Conservation (phyloP, 2,888 invertebrate genomes). For the Caenorhabditis virilis region DNA sequence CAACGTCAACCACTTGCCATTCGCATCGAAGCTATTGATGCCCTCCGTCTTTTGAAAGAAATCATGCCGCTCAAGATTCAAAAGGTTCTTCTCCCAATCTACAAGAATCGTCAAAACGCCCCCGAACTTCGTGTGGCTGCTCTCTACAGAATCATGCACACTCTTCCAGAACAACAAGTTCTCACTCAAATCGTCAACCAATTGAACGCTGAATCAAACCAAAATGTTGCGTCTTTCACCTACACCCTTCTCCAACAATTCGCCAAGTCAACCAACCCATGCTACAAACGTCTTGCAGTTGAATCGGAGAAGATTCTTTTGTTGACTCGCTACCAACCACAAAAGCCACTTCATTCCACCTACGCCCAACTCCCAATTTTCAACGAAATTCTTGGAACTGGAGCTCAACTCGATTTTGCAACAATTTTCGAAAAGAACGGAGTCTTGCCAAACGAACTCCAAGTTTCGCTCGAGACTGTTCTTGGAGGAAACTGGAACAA, state of each 20-base stretch:
- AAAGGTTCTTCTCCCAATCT: slow-evolving; percentile 58
- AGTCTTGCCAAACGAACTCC: slow-evolving; percentile 29
- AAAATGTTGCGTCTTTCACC: slow-evolving; percentile 55
- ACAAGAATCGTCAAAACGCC: slow-evolving; percentile 49
- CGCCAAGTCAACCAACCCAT: slow-evolving; percentile 49
- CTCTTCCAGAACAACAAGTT: slow-evolving; percentile 46
- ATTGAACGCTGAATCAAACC: slow-evolving; percentile 51
- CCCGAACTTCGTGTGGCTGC: slow-evolving; percentile 58
- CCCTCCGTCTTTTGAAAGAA: slow-evolving; percentile 50
- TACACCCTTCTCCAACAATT: slow-evolving; percentile 44
- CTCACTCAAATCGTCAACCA: slow-evolving; percentile 53
- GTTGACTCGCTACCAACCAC: slow-evolving; percentile 9
- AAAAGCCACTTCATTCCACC: slow-evolving; percentile 4
- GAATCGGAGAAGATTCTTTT: neutral
- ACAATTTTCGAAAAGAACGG: slow-evolving; percentile 46
- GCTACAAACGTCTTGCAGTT: slow-evolving; percentile 23
- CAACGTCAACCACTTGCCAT: slow-evolving; percentile 41
- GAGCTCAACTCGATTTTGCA: slow-evolving; percentile 33
- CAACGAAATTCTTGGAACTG: slow-evolving; percentile 25
- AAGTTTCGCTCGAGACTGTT: slow-evolving; percentile 42
- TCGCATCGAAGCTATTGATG: slow-evolving; percentile 58
- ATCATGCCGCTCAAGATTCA: slow-evolving; percentile 40
- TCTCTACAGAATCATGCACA: slow-evolving; percentile 51
- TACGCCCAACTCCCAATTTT: slow-evolving; percentile 42
- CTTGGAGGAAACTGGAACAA: slow-evolving; percentile 49